phyloP scores from a whole-genome alignment of 2,797 vertebrate genomes.

The Hylomyscus alleni region DNA sequence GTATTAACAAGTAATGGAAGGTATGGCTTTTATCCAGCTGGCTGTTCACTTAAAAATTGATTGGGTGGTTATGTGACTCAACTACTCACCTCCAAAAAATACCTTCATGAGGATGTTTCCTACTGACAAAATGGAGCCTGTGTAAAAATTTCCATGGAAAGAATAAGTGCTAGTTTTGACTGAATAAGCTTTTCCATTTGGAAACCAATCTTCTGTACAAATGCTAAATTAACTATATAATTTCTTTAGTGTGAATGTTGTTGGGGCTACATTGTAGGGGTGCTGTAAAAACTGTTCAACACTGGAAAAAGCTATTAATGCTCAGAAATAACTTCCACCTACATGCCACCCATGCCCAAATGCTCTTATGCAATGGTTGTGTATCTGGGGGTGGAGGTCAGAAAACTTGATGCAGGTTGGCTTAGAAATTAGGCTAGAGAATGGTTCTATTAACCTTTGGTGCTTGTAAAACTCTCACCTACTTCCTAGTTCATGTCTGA shows the following conservation, averaged over 20 bases:
- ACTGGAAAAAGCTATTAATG: conserved; percentile 73
- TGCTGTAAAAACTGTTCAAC: conserved; percentile 65
- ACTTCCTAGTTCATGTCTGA: not conserved
- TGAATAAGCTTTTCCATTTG: conserved; percentile 71
- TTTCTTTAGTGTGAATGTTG: conserved; percentile 74
- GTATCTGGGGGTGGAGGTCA: conserved; percentile 73
- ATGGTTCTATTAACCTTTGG: conserved; percentile 79
- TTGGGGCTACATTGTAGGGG: conserved; percentile 32
- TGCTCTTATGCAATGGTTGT: not conserved
- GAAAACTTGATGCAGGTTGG: conserved; percentile 52
- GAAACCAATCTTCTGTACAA: conserved; percentile 70
- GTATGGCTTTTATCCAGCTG: conserved; percentile 62
- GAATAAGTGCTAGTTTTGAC: conserved; percentile 64
- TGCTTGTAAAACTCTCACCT: conserved; percentile 70
- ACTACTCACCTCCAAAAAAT: conserved; percentile 65
- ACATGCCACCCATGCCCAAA: conserved; percentile 45
- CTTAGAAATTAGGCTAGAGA: conserved; percentile 71
- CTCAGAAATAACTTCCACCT: conserved; percentile 74
- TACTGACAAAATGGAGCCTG: conserved; percentile 30
- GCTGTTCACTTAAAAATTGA: conserved; percentile 65
- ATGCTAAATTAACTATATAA: conserved; percentile 81
- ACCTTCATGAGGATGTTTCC: conserved; percentile 50
- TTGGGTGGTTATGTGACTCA: conserved; percentile 68
- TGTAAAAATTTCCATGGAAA: conserved; percentile 63
- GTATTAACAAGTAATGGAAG: conserved; percentile 71